These are phyloP conservation scores for Diuraphis noxia DNA, from an alignment of 1,140 invertebrate genomes.

Conservation along the genomic window DNA sequence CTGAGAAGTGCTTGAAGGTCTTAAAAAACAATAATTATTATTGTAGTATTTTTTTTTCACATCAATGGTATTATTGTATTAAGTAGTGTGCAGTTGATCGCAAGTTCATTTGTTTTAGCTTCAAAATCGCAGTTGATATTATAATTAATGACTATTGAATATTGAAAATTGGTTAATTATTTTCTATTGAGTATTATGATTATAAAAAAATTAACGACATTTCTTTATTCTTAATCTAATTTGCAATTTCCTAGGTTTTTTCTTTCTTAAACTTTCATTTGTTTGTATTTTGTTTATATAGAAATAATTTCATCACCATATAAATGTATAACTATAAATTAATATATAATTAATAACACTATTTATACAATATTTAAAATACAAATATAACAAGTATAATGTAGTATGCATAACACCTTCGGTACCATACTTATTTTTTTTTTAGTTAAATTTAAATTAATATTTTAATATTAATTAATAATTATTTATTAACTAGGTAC, in stretches of 20 bases:
- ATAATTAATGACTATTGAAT: neutral
- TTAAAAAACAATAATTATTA: constrained; percentile 4
- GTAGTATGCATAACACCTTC: no score
- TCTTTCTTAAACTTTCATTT: neutral
- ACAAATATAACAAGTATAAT: neutral
- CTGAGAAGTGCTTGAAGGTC: neutral
- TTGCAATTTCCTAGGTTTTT: neutral
- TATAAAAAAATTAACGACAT: neutral
- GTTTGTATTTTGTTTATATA: neutral
- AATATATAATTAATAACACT: neutral
- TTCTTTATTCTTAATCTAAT: neutral
- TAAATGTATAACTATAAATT: neutral
- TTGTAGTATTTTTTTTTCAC: neutral
- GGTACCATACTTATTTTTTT: neutral
- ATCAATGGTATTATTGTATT: neutral
- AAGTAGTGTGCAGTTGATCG: no score
- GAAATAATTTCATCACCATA: neutral
- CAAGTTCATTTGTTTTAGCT: no score
- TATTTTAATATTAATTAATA: neutral
- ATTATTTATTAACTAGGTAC: neutral
- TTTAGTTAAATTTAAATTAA: neutral
- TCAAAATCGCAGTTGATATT: no score
- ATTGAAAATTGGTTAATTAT: neutral
- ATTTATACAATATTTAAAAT: neutral
- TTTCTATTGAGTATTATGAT: neutral